These are phyloP conservation scores for Amphipyra berbera DNA, from an alignment of 2,888 invertebrate species.

Conservation along the genomic window DNA sequence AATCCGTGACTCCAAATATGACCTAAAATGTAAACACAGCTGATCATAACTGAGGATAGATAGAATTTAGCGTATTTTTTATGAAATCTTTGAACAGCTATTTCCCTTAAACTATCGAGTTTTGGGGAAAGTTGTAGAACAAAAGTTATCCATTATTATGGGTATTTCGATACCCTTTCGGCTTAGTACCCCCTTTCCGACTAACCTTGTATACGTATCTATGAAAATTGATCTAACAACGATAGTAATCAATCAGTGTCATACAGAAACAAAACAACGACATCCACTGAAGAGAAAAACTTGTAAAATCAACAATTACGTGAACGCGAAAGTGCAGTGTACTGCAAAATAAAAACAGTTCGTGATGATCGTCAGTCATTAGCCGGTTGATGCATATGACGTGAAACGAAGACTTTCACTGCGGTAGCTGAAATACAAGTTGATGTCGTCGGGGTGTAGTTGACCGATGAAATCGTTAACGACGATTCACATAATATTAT, in stretches of 20 bases:
- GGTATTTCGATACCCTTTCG: too few relatives aligned
- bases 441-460: not conserved
- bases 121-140: too few relatives aligned
- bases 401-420: constrained; percentile 46
- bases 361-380: constrained; percentile 24
- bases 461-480: constrained; percentile 15
- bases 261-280: not conserved
- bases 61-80: too few relatives aligned
- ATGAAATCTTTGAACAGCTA: too few relatives aligned
- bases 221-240: too few relatives aligned
- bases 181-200: too few relatives aligned
- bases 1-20: too few relatives aligned
- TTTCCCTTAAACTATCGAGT: too few relatives aligned
- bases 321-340: constrained; percentile 54
- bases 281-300: constrained; percentile 12
- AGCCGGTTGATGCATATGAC: constrained; percentile 16
- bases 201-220: too few relatives aligned
- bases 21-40: too few relatives aligned
- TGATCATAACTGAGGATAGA: too few relatives aligned
- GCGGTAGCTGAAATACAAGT: constrained; percentile 11
- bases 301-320: constrained; percentile 32
- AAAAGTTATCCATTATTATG: too few relatives aligned
- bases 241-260: not conserved
- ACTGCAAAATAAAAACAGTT: constrained; percentile 38
- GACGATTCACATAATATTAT: constrained; percentile 8